A percentile compares a stretch with the other conserved stretches of the same genome.
Conservation (phyloP, 2,113 vertebrate species). For the Erythrolamprus reginae region DNA sequence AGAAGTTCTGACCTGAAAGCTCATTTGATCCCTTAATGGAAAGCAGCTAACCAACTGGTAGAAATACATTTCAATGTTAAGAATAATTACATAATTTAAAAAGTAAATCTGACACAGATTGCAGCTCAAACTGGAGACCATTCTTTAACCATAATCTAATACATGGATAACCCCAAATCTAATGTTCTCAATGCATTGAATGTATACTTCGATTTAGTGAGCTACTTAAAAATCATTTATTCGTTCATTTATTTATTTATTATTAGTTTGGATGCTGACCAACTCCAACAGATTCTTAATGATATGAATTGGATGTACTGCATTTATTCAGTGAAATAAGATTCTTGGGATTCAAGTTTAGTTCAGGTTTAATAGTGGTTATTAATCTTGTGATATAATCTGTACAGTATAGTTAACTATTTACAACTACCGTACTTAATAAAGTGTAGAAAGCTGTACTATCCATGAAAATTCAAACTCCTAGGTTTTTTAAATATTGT, state of each 20-base stretch:
- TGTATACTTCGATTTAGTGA: background rate
- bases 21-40: background rate
- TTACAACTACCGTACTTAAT: too few relatives aligned
- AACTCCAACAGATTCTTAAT: background rate
- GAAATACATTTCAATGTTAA: background rate
- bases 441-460: background rate
- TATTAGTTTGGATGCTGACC: background rate
- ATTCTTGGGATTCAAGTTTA: background rate
- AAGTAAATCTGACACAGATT: background rate
- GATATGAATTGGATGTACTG: background rate
- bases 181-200: background rate
- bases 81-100: background rate
- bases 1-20: background rate
- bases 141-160: background rate
- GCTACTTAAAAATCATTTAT: background rate
- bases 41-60: background rate
- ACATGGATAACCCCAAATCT: background rate
- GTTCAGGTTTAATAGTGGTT: background rate
- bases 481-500: background rate
- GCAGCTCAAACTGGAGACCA: background rate
- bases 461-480: background rate
- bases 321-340: background rate
- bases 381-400: background rate
- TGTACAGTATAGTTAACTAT: background rate
- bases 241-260: background rate